These are phyloP conservation scores for Neoniphon sammara DNA, from an alignment of 2,797 vertebrate species.

Conservation along the genomic window DNA sequence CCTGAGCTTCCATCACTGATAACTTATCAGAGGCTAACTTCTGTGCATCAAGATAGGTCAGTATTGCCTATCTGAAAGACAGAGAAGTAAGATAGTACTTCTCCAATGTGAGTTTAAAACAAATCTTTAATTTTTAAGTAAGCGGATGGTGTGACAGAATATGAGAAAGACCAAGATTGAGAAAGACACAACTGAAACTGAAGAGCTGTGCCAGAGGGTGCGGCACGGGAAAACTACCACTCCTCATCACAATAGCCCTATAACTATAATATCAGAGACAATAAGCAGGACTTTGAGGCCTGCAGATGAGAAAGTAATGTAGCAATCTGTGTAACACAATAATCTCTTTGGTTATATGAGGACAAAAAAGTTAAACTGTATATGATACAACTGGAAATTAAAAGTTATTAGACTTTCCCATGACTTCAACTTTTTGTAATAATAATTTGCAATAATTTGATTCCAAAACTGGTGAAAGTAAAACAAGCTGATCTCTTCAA, in stretches of 20 bases:
- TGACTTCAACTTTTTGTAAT: no score
- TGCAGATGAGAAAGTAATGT: not conserved
- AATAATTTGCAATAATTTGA: no score
- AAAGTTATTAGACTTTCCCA: no score
- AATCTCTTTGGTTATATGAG: not conserved
- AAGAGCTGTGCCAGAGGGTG: not conserved
- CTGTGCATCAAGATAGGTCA: conserved; percentile 4
- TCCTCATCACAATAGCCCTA: not conserved
- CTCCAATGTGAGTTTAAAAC: not conserved
- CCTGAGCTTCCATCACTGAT: conserved; percentile 7
- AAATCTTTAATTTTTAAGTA: not conserved
- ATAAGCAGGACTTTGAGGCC: not conserved
- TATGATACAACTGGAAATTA: no score
- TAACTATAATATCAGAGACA: not conserved
- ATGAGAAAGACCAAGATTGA: not conserved
- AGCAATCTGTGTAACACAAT: not conserved
- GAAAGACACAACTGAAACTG: no score
- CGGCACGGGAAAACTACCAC: not conserved
- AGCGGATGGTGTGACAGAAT: not conserved
- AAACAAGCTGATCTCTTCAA: no score
- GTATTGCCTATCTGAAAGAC: not conserved
- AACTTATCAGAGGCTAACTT: conserved; percentile 27
- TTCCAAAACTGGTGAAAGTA: no score
- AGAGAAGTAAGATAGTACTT: conserved; percentile 10
- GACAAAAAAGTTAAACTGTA: no score